Evolutionary conservation across 1,140 invertebrate genomes (phyloP).

Genomic region (Carposina sasakii): DNA sequence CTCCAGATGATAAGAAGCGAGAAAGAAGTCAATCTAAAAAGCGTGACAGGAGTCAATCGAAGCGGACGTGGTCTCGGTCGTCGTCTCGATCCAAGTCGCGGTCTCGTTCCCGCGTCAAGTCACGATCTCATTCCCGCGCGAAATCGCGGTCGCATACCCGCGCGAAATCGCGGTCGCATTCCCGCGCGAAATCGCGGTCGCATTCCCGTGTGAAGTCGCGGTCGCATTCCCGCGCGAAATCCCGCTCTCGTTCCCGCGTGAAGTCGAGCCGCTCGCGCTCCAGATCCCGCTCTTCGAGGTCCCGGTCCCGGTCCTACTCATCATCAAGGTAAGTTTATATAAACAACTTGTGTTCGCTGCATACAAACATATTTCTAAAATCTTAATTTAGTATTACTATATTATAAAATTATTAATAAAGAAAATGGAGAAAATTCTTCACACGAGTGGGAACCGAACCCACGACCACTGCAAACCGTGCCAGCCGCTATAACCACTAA

Average conservation of each 20-base stretch:
- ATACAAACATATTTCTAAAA: no score
- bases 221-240: conserved; percentile 55
- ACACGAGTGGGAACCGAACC: no score
- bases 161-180: conserved; percentile 47
- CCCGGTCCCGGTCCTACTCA: conserved; percentile 57
- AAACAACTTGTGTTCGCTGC: no score
- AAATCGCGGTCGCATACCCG: conserved; percentile 20
- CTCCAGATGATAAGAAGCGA: conserved; percentile 34
- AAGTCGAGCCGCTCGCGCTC: conserved; percentile 70
- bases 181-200: conserved; percentile 33
- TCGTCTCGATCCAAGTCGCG: conserved; percentile 43
- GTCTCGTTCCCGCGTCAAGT: conserved; percentile 28
- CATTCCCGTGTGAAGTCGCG: conserved; percentile 29
- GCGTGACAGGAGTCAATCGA: conserved; percentile 22
- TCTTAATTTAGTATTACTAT: no score
- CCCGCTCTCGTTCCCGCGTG: conserved; percentile 43
- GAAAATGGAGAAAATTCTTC: no score
- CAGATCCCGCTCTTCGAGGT: conserved; percentile 50
- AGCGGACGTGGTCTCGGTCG: conserved; percentile 50
- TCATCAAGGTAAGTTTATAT: conserved; percentile 56
- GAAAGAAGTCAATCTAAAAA: conserved; percentile 29
- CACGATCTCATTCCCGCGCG: background rate
- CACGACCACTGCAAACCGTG: no score
- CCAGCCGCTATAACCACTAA: no score
- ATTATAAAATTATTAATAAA: no score